phyloP scores from a whole-genome alignment of 2,888 invertebrate genomes.

The Drosophila nr. perissopoda region DNA sequence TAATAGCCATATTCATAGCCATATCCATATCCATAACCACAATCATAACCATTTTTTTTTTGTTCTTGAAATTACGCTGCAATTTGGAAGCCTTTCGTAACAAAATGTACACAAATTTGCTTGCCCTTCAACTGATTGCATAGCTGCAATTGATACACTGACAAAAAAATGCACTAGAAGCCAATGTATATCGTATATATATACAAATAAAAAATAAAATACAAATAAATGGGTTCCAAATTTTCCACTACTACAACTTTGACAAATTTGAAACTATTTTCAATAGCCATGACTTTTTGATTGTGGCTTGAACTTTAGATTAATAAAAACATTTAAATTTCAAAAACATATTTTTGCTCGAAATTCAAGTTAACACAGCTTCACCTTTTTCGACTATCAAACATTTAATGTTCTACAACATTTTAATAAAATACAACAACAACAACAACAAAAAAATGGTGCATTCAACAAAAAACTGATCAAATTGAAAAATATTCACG shows the following conservation, averaged over 20 bases:
- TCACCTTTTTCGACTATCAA: not conserved
- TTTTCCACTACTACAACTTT: not conserved
- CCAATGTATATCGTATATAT: not conserved
- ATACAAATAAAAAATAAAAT: not conserved
- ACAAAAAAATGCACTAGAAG: not conserved
- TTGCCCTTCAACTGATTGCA: conserved; percentile 56
- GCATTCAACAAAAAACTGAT: not conserved
- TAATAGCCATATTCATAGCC: conserved; percentile 50
- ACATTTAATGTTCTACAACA: not conserved
- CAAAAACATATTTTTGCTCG: not conserved
- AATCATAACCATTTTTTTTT: conserved; percentile 10
- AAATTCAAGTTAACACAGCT: not conserved
- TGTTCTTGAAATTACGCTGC: conserved; percentile 39
- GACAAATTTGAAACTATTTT: not conserved
- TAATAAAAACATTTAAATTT: not conserved
- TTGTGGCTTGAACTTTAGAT: not conserved
- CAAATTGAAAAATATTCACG: not conserved
- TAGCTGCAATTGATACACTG: conserved; percentile 10
- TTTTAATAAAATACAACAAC: too few relatives aligned
- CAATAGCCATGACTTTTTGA: not conserved
- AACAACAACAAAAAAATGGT: not conserved
- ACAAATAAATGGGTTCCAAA: not conserved
- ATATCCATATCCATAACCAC: conserved; percentile 21
- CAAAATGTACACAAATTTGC: not conserved
- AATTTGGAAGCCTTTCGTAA: conserved; percentile 62